phyloP scores from a whole-genome alignment of 2,113 vertebrate genomes.

The Crypturellus undulatus region DNA sequence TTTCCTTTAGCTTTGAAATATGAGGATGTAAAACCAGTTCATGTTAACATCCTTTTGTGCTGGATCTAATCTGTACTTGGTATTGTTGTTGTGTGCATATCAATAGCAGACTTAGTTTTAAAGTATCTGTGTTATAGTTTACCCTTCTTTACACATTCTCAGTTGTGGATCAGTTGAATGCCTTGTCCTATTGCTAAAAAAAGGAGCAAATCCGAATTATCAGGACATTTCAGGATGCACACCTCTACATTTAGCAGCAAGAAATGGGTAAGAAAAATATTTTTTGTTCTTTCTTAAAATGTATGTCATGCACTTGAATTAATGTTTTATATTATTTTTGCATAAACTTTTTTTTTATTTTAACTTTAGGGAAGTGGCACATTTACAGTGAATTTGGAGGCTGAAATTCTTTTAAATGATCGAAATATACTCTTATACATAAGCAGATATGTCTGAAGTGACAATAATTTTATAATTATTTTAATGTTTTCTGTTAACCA shows the following conservation, averaged over 20 bases:
- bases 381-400: accelerated
- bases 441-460: background rate
- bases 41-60: background rate
- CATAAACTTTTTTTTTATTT: background rate
- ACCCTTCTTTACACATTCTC: background rate
- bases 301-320: background rate
- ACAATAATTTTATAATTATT: background rate
- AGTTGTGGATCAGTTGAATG: constrained; percentile 99
- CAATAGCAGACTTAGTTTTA: background rate
- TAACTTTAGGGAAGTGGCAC: background rate
- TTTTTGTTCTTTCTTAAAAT: background rate
- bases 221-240: constrained; percentile 99
- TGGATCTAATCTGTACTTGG: background rate
- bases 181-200: constrained; percentile 92
- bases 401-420: background rate
- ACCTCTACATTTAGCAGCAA: constrained; percentile 94
- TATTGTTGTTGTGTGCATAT: background rate
- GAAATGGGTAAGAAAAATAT: constrained; percentile 89
- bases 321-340: background rate
- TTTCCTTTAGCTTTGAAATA: background rate
- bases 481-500: background rate
- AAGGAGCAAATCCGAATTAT: constrained; percentile 97
- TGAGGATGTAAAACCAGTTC: background rate
- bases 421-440: background rate
- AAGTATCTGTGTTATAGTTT: background rate